A percentile compares a stretch with the other conserved stretches of the same genome.
phyloP scores from a whole-genome alignment of 1,140 invertebrate species.

The Chymomyza costata region DNA sequence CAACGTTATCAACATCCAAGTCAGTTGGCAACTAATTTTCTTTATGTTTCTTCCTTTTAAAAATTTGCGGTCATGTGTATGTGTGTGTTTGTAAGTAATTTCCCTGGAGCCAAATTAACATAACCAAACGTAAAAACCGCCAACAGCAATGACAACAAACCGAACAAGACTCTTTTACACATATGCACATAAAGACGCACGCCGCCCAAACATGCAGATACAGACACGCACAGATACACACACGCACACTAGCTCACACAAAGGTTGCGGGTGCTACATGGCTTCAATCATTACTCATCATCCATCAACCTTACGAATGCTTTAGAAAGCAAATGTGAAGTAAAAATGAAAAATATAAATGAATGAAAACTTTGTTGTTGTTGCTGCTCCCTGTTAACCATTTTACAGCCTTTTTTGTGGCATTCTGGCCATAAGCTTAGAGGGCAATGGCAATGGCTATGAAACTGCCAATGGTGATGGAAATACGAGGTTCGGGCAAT shows the following conservation, averaged over 20 bases:
- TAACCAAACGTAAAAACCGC: conserved; percentile 68
- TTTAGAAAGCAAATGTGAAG: conserved; percentile 61
- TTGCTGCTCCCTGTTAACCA: conserved; percentile 12
- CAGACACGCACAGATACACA: neutral
- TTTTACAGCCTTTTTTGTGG: conserved; percentile 41
- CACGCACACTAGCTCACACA: neutral
- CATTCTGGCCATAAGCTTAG: conserved; percentile 15
- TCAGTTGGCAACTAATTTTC: no score
- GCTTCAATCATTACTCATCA: conserved; percentile 73
- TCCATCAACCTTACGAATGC: conserved; percentile 66
- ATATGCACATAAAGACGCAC: neutral
- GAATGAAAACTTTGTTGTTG: conserved; percentile 53
- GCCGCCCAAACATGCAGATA: neutral
- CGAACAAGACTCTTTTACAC: neutral
- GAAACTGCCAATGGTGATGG: neutral
- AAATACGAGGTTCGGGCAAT: no score
- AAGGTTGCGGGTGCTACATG: conserved; percentile 10
- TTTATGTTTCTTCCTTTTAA: no score
- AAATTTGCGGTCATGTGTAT: no score
- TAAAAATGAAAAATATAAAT: conserved; percentile 48
- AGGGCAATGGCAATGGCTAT: neutral
- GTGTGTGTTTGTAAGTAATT: conserved; percentile 71
- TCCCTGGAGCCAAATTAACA: conserved; percentile 69
- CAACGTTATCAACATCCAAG: no score
- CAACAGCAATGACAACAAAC: conserved; percentile 31